Conservation (phyloP, 1,140 invertebrate species). For the Brachionus koreanus region DNA sequence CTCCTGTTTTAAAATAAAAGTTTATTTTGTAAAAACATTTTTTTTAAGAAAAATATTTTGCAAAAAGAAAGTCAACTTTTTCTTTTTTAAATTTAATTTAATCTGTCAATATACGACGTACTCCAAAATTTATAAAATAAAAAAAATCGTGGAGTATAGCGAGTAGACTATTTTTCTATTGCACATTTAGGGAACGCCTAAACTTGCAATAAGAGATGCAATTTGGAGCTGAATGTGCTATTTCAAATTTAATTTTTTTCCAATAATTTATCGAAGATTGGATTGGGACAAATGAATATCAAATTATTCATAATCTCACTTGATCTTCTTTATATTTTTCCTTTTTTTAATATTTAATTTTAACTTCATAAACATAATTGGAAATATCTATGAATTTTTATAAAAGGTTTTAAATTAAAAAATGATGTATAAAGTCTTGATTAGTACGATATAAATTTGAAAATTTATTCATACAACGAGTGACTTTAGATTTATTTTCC, state of each 20-base stretch:
- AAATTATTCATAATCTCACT: too few relatives aligned
- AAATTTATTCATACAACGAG: constrained; percentile 32
- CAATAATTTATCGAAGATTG: too few relatives aligned
- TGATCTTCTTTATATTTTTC: too few relatives aligned
- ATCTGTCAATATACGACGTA: constrained; percentile 4
- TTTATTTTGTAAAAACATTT: neutral
- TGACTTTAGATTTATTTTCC: neutral
- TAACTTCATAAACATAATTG: neutral
- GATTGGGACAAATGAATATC: too few relatives aligned
- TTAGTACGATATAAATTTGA: constrained; percentile 23
- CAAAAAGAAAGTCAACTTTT: neutral
- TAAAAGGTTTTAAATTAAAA: neutral
- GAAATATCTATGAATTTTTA: neutral
- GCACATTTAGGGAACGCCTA: constrained; percentile 39
- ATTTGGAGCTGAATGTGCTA: constrained; percentile 42
- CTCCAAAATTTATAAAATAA: neutral
- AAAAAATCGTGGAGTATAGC: constrained; percentile 9
- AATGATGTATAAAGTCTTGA: neutral
- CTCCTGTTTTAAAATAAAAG: constrained; percentile 62
- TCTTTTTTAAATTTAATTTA: neutral
- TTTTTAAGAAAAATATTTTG: too few relatives aligned
- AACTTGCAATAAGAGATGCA: constrained; percentile 6
- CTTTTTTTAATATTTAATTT: neutral
- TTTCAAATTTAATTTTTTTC: too few relatives aligned
- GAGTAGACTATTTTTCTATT: neutral